These are phyloP conservation scores for Plectropomus leopardus DNA, from an alignment of 2,113 vertebrate genomes.

Conservation along the genomic window DNA sequence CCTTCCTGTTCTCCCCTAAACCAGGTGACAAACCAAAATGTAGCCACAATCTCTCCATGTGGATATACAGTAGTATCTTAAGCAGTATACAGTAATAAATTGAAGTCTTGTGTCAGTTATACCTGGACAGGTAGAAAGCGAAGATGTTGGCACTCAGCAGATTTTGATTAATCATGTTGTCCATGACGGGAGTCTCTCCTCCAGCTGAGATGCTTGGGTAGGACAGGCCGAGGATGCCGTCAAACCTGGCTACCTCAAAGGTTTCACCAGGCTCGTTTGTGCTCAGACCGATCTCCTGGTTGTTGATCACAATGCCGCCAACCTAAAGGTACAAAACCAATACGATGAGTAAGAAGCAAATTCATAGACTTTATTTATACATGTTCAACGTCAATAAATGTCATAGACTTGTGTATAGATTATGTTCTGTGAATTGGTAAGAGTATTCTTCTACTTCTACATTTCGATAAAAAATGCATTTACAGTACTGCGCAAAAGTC, in stretches of 20 bases:
- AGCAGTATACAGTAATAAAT: background rate
- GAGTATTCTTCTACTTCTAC: background rate
- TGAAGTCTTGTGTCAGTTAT: background rate
- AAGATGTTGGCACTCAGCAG: slow-evolving; percentile 64
- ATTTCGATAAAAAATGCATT: too few relatives aligned
- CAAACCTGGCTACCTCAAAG: slow-evolving; percentile 70
- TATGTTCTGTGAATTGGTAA: background rate
- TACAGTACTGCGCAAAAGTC: too few relatives aligned
- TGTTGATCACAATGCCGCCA: slow-evolving; percentile 75
- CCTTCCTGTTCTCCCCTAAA: slow-evolving; percentile 55
- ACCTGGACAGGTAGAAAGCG: slow-evolving; percentile 72
- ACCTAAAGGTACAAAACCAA: slow-evolving; percentile 72
- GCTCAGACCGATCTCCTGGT: slow-evolving; percentile 78
- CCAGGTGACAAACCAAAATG: slow-evolving; percentile 15
- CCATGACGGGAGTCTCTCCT: slow-evolving; percentile 67
- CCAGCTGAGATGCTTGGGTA: slow-evolving; percentile 65
- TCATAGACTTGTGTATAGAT: too few relatives aligned
- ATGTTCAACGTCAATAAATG: accelerated
- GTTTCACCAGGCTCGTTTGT: slow-evolving; percentile 68
- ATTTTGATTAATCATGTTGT: slow-evolving; percentile 72
- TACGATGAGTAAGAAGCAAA: background rate
- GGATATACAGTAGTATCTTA: background rate
- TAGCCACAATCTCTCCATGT: background rate
- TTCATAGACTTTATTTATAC: background rate
- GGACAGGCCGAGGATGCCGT: slow-evolving; percentile 76